These are phyloP conservation scores for Drosophila azteca DNA, from an alignment of 1,140 invertebrate genomes.

Conservation along the genomic window DNA sequence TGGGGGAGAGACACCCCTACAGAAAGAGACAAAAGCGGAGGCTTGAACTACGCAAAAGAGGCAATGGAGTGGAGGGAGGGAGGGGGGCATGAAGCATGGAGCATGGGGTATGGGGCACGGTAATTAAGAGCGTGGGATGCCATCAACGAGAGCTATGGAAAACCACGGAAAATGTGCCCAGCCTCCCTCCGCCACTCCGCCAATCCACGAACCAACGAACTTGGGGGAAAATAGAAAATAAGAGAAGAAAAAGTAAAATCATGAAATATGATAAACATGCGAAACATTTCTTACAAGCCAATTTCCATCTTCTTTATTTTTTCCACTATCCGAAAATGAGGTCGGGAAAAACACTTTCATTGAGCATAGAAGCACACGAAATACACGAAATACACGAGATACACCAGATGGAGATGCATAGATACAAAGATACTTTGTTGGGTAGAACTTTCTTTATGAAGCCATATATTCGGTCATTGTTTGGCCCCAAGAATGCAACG, in stretches of 20 bases:
- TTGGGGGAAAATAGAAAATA: conserved; percentile 46
- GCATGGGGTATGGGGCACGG: conserved; percentile 4
- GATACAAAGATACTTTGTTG: not conserved
- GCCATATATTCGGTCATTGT: conserved; percentile 34
- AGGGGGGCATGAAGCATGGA: not conserved
- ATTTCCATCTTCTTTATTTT: conserved; percentile 27
- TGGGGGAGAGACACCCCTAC: too few relatives aligned
- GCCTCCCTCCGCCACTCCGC: not conserved
- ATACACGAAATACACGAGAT: too few relatives aligned
- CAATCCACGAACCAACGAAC: too few relatives aligned
- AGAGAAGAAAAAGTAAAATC: conserved; percentile 44
- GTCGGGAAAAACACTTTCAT: conserved; percentile 58
- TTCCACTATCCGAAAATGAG: conserved; percentile 15
- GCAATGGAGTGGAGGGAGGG: not conserved
- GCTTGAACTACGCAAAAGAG: conserved; percentile 31
- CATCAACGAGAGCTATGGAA: conserved; percentile 30
- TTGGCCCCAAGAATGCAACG: conserved; percentile 35
- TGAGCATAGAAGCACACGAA: not conserved
- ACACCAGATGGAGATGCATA: not conserved
- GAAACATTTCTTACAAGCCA: conserved; percentile 51
- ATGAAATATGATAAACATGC: conserved; percentile 63
- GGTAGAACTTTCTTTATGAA: conserved; percentile 45
- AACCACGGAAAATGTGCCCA: conserved; percentile 47
- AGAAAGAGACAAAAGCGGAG: conserved; percentile 26
- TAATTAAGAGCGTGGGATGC: conserved; percentile 54